These are phyloP conservation scores for Sialis fuliginosa DNA, from an alignment of 2,888 invertebrate genomes.

Conservation along the genomic window DNA sequence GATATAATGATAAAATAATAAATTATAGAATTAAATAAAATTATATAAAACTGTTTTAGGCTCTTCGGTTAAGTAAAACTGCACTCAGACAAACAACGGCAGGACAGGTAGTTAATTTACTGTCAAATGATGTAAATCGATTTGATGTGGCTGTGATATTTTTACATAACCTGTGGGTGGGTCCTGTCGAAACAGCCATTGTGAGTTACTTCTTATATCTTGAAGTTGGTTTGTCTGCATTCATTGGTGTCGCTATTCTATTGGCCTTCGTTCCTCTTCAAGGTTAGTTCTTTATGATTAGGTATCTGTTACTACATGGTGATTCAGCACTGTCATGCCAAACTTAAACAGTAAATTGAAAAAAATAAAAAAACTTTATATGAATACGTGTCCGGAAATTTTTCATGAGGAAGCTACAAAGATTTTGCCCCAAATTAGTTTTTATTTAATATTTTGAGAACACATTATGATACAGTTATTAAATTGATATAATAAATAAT, in stretches of 20 bases:
- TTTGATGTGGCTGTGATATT: constrained; percentile 83
- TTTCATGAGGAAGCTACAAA: too few species aligned
- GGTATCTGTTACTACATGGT: constrained; percentile 18
- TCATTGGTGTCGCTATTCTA: constrained; percentile 52
- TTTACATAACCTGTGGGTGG: constrained; percentile 81
- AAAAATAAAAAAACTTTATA: too few species aligned
- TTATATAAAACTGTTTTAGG: constrained; percentile 3
- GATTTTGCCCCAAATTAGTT: too few species aligned
- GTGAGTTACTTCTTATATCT: constrained; percentile 45
- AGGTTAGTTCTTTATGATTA: constrained; percentile 24
- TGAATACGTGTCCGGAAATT: too few species aligned
- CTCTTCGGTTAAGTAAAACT: constrained; percentile 33
- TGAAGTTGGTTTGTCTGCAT: constrained; percentile 44
- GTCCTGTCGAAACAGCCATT: constrained; percentile 62
- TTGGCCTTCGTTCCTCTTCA: constrained; percentile 57
- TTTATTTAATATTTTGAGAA: too few species aligned
- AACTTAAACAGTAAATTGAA: too few species aligned
- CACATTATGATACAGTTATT: too few species aligned
- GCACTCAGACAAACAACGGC: constrained; percentile 60
- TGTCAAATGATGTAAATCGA: constrained; percentile 87
- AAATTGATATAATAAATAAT: too few species aligned
- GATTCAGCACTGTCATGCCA: too few species aligned
- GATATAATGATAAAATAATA: neutral
- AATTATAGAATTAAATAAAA: neutral
- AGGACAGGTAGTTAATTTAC: constrained; percentile 69